Conservation (phyloP, 2,113 vertebrate genomes). For the Passer montanus region DNA sequence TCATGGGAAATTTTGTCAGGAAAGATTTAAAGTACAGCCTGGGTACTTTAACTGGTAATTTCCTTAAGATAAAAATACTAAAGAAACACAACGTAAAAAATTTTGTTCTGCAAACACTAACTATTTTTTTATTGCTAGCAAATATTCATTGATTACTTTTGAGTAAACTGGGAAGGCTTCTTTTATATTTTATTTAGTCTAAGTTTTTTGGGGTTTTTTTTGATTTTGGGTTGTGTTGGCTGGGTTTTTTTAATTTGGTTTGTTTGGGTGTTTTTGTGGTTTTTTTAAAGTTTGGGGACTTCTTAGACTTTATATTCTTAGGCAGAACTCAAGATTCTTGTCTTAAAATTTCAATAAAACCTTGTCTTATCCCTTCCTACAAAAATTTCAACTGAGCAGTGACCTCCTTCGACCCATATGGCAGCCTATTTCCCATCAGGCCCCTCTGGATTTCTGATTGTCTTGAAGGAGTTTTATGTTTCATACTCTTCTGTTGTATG, state of each 20-base stretch:
- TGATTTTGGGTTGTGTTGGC: not conserved
- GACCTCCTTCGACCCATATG: not conserved
- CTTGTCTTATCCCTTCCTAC: not conserved
- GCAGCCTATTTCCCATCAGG: not conserved
- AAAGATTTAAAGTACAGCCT: not conserved
- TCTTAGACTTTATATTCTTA: not conserved
- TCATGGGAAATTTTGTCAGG: not conserved
- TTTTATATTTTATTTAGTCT: not conserved
- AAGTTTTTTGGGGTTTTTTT: not conserved
- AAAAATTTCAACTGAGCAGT: not conserved
- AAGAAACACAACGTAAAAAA: not conserved
- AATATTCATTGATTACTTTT: not conserved
- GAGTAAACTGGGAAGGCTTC: not conserved
- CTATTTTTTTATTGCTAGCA: not conserved
- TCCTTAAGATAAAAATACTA: not conserved
- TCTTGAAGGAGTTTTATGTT: not conserved
- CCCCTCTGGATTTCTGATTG: not conserved
- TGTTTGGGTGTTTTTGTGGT: fast-evolving
- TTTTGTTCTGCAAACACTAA: not conserved
- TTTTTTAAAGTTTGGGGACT: not conserved
- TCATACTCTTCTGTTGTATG: not conserved
- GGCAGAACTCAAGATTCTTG: not conserved
- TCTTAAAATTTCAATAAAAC: not conserved
- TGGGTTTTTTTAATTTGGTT: not conserved
- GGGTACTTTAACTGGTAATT: not conserved